Conservation (phyloP, 92 coral and sea anemone species). For the Porites lobata region DNA sequence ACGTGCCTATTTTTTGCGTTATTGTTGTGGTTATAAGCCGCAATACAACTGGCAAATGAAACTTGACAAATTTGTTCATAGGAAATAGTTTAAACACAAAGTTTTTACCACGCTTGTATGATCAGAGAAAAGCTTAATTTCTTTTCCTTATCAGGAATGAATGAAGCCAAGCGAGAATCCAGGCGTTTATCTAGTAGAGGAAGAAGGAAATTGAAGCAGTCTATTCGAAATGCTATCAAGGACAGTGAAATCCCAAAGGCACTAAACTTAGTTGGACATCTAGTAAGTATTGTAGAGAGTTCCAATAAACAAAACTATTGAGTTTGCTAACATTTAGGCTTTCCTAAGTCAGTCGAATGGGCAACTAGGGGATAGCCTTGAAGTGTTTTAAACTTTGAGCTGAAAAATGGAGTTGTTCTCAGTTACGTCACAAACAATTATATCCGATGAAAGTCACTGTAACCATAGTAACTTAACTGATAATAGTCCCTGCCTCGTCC, state of each 20-base stretch:
- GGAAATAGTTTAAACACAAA: background rate
- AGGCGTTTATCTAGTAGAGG: background rate
- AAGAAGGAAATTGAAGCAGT: background rate
- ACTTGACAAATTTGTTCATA: background rate
- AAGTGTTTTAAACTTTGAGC: too few relatives aligned
- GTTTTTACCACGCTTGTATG: too few relatives aligned
- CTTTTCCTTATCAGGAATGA: constrained; percentile 49
- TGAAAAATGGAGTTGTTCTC: too few relatives aligned
- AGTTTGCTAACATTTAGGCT: background rate
- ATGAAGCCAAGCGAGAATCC: constrained; percentile 36
- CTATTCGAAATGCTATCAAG: constrained; percentile 20
- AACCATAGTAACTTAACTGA: too few relatives aligned
- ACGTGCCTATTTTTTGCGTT: too few relatives aligned
- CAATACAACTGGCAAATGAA: too few relatives aligned
- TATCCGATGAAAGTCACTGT: too few relatives aligned
- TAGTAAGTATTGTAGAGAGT: background rate
- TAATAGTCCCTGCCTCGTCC: too few relatives aligned
- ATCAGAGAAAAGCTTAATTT: background rate
- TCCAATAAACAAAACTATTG: background rate
- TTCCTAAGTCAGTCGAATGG: background rate
- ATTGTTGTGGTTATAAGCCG: too few relatives aligned
- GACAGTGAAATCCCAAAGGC: constrained; percentile 45
- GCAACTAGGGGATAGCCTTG: too few relatives aligned
- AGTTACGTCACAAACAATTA: too few relatives aligned
- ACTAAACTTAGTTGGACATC: constrained; percentile 7